Percentiles rank a stretch among this genome's conserved stretches.
These are phyloP conservation scores for Danaus chrysippus DNA, from an alignment of 2,888 invertebrate genomes.

Conservation along the genomic window DNA sequence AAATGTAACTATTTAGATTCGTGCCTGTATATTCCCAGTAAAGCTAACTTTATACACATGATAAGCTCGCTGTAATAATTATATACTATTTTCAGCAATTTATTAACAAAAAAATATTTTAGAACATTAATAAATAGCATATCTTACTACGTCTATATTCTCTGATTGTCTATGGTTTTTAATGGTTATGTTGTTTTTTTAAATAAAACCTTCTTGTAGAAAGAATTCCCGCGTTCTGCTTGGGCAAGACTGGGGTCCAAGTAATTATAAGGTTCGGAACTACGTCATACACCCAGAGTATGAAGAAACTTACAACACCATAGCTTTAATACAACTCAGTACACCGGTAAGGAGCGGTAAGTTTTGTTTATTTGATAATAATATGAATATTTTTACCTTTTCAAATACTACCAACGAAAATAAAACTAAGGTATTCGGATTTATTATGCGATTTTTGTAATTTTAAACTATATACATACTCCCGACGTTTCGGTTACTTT, in stretches of 20 bases:
- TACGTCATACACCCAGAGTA: slow-evolving; percentile 62
- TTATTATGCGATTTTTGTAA: too few species aligned
- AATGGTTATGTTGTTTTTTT: neutral
- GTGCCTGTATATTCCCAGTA: too few species aligned
- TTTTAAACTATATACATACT: too few species aligned
- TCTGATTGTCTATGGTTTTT: too few species aligned
- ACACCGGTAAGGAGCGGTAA: slow-evolving; percentile 45
- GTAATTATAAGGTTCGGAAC: slow-evolving; percentile 50
- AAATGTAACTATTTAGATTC: too few species aligned
- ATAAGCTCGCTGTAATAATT: too few species aligned
- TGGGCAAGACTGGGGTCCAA: slow-evolving; percentile 47
- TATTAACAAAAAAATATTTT: too few species aligned
- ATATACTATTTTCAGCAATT: too few species aligned
- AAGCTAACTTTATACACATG: too few species aligned
- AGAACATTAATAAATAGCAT: too few species aligned
- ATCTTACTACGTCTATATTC: too few species aligned
- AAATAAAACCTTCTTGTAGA: slow-evolving; percentile 33
- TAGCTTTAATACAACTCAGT: slow-evolving; percentile 56
- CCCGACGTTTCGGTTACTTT: too few species aligned
- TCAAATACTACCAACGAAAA: neutral
- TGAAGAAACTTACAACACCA: slow-evolving; percentile 52
- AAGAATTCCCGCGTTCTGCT: slow-evolving; percentile 45
- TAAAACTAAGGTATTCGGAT: neutral
- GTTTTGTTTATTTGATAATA: slow-evolving; percentile 14
- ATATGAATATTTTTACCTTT: neutral